A percentile compares a stretch with the other conserved stretches of the same genome.
Evolutionary conservation across 2,888 invertebrate species (phyloP).

Genomic region (Margaritifera margaritifera): DNA sequence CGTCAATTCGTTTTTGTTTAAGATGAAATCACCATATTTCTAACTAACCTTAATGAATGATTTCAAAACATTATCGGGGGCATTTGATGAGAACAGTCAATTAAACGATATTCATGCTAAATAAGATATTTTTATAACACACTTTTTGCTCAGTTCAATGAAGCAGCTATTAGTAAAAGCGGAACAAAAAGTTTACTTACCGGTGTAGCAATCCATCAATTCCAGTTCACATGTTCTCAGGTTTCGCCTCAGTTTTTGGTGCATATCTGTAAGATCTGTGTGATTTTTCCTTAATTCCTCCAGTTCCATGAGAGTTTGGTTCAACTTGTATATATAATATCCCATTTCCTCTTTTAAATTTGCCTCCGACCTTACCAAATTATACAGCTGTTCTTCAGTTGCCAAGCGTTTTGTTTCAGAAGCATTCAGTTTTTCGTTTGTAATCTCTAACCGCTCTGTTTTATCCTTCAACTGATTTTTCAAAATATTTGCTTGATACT

Average conservation of each 20-base stretch:
- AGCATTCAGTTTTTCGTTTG: slow-evolving; percentile 36
- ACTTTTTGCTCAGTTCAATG: no score
- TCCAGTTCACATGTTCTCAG: slow-evolving; percentile 52
- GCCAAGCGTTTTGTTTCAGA: slow-evolving; percentile 31
- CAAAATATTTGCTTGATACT: slow-evolving; percentile 53
- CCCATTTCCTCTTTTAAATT: slow-evolving; percentile 54
- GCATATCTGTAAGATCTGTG: slow-evolving; percentile 33
- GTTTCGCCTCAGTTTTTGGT: slow-evolving; percentile 33
- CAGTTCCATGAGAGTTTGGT: slow-evolving; percentile 34
- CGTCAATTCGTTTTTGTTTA: no score
- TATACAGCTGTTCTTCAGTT: slow-evolving; percentile 43
- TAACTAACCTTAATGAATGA: no score
- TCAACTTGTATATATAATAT: slow-evolving; percentile 41
- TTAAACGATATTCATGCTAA: no score
- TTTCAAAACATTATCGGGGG: no score
- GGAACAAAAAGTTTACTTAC: slow-evolving; percentile 33
- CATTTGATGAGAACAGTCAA: no score
- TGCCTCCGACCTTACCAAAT: slow-evolving; percentile 54
- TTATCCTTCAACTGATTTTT: slow-evolving; percentile 60
- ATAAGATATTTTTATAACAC: no score
- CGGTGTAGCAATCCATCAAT: slow-evolving; percentile 58
- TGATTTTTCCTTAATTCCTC: slow-evolving; percentile 41
- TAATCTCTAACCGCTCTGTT: slow-evolving; percentile 42
- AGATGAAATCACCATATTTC: no score
- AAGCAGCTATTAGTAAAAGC: no score